phyloP scores from a whole-genome alignment of 2,888 invertebrate genomes.

The Reticulitermes lucifugus region DNA sequence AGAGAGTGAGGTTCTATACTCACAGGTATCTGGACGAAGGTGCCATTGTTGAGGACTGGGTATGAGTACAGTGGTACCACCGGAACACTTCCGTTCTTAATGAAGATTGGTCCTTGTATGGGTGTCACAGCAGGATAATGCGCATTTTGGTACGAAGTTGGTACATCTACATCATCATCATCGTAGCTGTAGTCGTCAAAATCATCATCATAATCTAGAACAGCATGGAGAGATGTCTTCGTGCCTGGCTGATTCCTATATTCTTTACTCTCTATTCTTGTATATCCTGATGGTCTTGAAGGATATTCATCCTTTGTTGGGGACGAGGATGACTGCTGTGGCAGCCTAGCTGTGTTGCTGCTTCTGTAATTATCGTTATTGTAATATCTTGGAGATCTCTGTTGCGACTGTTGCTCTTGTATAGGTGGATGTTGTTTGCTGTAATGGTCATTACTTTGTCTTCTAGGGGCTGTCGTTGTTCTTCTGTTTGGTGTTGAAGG shows the following conservation, averaged over 20 bases:
- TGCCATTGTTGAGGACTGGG: constrained; percentile 85
- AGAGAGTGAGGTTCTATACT: constrained; percentile 63
- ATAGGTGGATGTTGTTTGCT: constrained; percentile 46
- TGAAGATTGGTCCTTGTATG: constrained; percentile 87
- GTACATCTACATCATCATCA: constrained; percentile 62
- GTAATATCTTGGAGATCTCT: constrained; percentile 44
- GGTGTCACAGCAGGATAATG: constrained; percentile 78
- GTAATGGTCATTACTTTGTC: constrained; percentile 45
- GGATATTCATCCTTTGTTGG: constrained; percentile 42
- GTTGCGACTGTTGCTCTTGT: constrained; percentile 50
- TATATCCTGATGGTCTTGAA: constrained; percentile 57
- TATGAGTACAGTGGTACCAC: constrained; percentile 90
- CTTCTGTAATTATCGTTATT: constrained; percentile 36
- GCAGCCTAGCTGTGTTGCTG: constrained; percentile 2
- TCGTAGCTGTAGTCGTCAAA: constrained; percentile 71
- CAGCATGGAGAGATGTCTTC: constrained; percentile 77
- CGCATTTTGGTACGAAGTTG: constrained; percentile 42
- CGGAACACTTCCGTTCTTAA: constrained; percentile 85
- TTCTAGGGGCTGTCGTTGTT: constrained; percentile 31
- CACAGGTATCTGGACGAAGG: constrained; percentile 91
- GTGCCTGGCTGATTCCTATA: constrained; percentile 59
- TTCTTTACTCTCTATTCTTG: constrained; percentile 59
- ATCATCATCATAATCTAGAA: constrained; percentile 77
- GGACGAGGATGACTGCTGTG: neutral
- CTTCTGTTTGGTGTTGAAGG: constrained; percentile 51